Conservation (phyloP, 2,113 vertebrate species). For the Otus sunia region DNA sequence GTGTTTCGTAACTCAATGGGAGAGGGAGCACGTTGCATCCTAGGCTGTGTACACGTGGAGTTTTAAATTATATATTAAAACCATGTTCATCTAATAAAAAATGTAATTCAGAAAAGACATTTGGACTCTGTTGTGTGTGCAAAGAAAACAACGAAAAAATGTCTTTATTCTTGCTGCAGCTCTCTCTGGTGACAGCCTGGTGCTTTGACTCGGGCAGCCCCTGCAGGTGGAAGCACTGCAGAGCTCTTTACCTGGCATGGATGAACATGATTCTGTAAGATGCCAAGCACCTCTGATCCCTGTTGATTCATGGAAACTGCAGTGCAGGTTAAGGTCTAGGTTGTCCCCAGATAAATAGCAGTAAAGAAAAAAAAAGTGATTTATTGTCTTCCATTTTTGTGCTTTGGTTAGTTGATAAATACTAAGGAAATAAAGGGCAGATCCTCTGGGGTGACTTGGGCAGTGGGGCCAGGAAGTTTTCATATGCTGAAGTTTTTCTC, state of each 20-base stretch:
- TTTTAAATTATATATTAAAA: background rate
- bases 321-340: background rate
- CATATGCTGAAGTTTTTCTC: background rate
- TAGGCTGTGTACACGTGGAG: background rate
- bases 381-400: background rate
- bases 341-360: background rate
- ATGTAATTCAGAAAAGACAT: background rate
- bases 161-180: background rate
- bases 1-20: background rate
- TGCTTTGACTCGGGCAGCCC: background rate
- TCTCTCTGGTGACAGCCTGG: background rate
- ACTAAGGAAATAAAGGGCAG: background rate
- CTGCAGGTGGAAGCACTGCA: background rate
- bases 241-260: background rate
- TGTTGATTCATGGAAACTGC: background rate
- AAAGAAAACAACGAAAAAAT: background rate
- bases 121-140: background rate
- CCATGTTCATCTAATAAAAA: slow-evolving; percentile 22
- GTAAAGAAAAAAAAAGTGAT: background rate
- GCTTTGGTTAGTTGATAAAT: background rate
- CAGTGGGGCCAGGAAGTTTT: background rate
- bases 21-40: slow-evolving; percentile 22
- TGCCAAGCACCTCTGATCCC: background rate
- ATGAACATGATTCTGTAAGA: background rate
- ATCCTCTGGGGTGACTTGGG: background rate